Percentiles rank a stretch among this genome's conserved stretches.
Evolutionary conservation across 1,140 invertebrate species (phyloP).

Genomic region (Globodera ellingtonae): DNA sequence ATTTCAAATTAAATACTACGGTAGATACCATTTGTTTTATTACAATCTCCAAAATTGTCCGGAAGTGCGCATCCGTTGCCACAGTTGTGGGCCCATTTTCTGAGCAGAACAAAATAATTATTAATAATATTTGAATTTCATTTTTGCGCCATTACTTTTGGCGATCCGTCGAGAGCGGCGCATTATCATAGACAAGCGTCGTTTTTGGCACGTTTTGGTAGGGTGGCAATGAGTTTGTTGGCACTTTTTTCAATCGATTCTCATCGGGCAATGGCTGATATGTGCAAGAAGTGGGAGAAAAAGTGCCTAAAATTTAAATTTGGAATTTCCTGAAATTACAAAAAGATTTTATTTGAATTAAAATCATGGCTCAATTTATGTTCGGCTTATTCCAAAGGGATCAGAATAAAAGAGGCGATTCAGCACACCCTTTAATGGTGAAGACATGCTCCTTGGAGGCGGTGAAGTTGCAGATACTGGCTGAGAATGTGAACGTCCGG

Average conservation of each 20-base stretch:
- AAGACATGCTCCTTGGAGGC: neutral
- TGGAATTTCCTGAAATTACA: neutral
- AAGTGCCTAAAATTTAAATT: neutral
- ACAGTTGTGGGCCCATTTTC: slow-evolving; percentile 31
- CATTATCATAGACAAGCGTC: slow-evolving; percentile 30
- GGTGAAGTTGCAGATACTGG: neutral
- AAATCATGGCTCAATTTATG: neutral
- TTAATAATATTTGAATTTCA: neutral
- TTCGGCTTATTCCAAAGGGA: neutral
- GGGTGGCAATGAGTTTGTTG: neutral
- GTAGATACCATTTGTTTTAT: neutral
- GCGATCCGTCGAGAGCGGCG: slow-evolving; percentile 9
- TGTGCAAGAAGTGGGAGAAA: slow-evolving; percentile 8
- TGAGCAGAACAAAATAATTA: neutral
- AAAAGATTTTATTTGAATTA: too few species aligned
- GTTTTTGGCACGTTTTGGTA: slow-evolving; percentile 39
- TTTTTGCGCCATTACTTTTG: slow-evolving; percentile 12
- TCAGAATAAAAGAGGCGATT: neutral
- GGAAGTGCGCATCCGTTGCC: neutral
- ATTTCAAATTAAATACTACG: too few species aligned
- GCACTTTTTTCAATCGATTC: neutral
- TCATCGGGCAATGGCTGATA: slow-evolving; percentile 25
- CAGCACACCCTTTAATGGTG: neutral
- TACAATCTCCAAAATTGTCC: neutral
- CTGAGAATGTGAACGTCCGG: neutral